phyloP scores from a whole-genome alignment of 64 coral and sea anemone genomes.

The Catalaphyllia jardinei region DNA sequence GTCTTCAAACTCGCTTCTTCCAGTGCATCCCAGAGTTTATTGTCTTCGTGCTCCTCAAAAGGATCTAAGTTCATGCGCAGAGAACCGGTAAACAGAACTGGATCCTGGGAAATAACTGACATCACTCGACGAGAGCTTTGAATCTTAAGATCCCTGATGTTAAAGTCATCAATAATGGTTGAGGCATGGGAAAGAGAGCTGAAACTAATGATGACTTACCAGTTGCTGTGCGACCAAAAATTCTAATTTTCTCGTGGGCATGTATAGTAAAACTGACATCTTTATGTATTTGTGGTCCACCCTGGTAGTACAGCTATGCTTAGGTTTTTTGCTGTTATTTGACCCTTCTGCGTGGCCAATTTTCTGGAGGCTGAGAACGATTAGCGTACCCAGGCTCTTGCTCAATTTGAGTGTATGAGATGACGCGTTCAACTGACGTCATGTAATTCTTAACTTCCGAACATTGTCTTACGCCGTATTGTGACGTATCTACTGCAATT shows the following conservation, averaged over 20 bases:
- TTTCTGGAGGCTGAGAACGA: no score
- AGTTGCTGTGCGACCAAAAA: slow-evolving; percentile 13
- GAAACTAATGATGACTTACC: slow-evolving; percentile 39
- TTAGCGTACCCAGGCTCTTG: no score
- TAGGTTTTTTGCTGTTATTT: not conserved
- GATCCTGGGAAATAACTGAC: slow-evolving; percentile 34
- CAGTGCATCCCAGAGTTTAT: slow-evolving; percentile 28
- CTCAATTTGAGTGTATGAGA: no score
- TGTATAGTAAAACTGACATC: not conserved
- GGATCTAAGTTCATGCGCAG: not conserved
- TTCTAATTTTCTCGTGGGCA: slow-evolving; percentile 8
- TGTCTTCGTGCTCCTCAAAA: not conserved
- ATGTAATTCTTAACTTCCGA: not conserved
- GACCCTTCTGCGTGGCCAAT: no score
- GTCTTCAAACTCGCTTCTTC: not conserved
- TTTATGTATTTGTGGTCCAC: not conserved
- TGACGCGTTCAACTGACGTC: no score
- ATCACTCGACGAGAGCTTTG: slow-evolving; percentile 36
- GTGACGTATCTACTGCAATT: no score
- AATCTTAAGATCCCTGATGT: slow-evolving; percentile 24
- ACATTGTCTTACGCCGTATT: no score
- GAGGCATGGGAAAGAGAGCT: slow-evolving; percentile 35
- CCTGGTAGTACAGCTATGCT: not conserved
- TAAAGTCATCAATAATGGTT: slow-evolving; percentile 48
- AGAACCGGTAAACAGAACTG: slow-evolving; percentile 28